phyloP scores from a whole-genome alignment of 2,888 invertebrate genomes.

The Cryptus viduatorius region DNA sequence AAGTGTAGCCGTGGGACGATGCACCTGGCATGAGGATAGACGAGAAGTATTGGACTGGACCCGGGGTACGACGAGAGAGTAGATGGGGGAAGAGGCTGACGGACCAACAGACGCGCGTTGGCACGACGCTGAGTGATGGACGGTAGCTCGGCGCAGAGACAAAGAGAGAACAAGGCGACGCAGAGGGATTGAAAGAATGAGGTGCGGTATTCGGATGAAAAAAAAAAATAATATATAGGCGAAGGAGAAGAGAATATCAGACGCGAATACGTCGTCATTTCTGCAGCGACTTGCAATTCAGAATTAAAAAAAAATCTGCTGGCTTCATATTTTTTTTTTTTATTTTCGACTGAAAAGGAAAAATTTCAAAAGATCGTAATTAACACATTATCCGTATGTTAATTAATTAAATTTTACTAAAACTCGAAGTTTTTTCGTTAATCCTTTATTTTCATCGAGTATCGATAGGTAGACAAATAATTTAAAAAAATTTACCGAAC shows the following conservation, averaged over 20 bases:
- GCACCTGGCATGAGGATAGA: constrained; percentile 60
- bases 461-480: neutral
- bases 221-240: constrained; percentile 34
- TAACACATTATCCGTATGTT: neutral
- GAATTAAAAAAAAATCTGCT: too few relatives aligned
- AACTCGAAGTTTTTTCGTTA: neutral
- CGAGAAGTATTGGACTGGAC: constrained; percentile 44
- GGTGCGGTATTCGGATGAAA: constrained; percentile 63
- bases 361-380: neutral
- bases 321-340: neutral
- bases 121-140: constrained; percentile 82
- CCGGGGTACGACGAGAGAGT: constrained; percentile 46
- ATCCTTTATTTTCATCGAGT: neutral
- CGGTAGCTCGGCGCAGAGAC: constrained; percentile 75
- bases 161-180: constrained; percentile 68
- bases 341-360: neutral
- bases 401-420: neutral
- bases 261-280: constrained; percentile 54
- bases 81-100: constrained; percentile 69
- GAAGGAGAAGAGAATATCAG: constrained; percentile 33
- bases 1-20: constrained; percentile 61
- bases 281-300: too few relatives aligned
- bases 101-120: constrained; percentile 75
- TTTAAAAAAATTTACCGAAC: neutral
- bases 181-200: constrained; percentile 67